Base-by-base conservation (phyloP, 2,113 vertebrate genomes). In the Gnathonemus echidnorhynchus region DNA sequence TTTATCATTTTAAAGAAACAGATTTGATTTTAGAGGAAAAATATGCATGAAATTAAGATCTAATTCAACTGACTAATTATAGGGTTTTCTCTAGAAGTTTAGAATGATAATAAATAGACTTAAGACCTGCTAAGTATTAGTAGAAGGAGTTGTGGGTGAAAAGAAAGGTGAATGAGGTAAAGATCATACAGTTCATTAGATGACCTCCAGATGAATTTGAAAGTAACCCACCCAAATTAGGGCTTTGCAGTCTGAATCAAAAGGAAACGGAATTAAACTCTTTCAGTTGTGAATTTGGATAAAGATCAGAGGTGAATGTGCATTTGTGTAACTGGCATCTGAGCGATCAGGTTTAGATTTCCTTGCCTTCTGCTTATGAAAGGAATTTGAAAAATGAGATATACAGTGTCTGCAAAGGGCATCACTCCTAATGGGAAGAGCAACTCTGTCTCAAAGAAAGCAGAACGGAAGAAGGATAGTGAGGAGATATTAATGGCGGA, bases 251-350 rank as follows among this genome's bases (percentile, higher is more conserved):
- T 86, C 9, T 50, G 45, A 50, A 31, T 86, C 46, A 50, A 80
- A 42, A 80, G 74, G 35, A 80, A 80, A 80, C 35, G 10, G 74
- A 80, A 86, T 86, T 86, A 86, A 86, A 50, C 48, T 48, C 42
- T 86, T 86, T 86, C 46, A 49, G 45, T 50, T n/a, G 84, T 86
- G 84, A 50, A 86, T 48, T 48, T n/a, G 84, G 84, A 86, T 86
- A 86, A 86, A 86, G 84, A 86, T 86, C 48, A 86, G 45, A 86
- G 84, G 45, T 48, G 48, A 48, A 49, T 42, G 5, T 80, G 74
- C 15, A 80, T 80, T 86, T 48, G n/a, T 27, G 24, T 11, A 31
- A 86, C 84, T 49, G 84, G 45, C 45, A 49, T 46, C 45, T 8
- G 24, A 86, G n/a, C 5, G 45, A 86, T 50, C 46, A 86, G 45